Conservation (phyloP, 2,888 invertebrate genomes). For the Tinea pellionella region DNA sequence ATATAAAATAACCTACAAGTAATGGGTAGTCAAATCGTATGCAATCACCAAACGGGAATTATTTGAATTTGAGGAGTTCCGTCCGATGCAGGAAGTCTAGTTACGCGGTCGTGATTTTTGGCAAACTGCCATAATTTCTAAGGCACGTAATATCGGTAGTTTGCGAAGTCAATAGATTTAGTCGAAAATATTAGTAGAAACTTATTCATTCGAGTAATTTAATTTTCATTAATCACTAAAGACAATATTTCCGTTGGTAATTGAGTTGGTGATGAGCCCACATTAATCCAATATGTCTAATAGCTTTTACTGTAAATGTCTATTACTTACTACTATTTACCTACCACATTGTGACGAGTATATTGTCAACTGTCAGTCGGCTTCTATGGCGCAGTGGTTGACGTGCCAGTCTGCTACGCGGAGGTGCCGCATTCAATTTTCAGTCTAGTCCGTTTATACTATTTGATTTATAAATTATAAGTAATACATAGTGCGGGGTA, state of each 20-base stretch:
- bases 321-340: background rate
- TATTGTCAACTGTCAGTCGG: too few relatives aligned
- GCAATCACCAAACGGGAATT: background rate
- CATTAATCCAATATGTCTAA: constrained; percentile 11
- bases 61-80: background rate
- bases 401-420: too few relatives aligned
- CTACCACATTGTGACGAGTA: background rate
- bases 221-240: constrained; percentile 6
- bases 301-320: background rate
- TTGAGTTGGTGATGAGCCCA: background rate
- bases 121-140: background rate
- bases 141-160: constrained; percentile 4
- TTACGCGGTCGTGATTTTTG: constrained; percentile 6
- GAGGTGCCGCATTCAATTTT: too few relatives aligned
- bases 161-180: constrained; percentile 5
- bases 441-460: too few relatives aligned
- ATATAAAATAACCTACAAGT: too few relatives aligned
- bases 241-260: constrained; percentile 10
- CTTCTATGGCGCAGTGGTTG: too few relatives aligned
- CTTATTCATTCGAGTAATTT: background rate
- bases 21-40: background rate
- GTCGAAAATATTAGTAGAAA: background rate
- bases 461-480: too few relatives aligned
- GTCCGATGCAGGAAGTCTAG: background rate
- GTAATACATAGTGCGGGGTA: too few relatives aligned